phyloP scores from a whole-genome alignment of 2,888 invertebrate genomes.

The Caenorhabditis sp. region DNA sequence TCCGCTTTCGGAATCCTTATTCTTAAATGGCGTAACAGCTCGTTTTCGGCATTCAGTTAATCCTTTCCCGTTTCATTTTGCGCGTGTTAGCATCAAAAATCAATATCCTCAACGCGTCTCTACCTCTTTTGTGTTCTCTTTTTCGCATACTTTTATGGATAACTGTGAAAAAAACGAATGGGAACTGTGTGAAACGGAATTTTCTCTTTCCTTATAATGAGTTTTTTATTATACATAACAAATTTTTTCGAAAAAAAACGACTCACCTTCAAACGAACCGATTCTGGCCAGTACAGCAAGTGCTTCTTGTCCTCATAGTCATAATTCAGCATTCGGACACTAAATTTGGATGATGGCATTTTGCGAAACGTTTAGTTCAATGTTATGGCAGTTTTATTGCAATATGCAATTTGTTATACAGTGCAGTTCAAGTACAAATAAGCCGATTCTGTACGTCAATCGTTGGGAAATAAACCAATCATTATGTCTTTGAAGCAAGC shows the following conservation, averaged over 20 bases:
- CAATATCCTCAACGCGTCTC: conserved; percentile 9
- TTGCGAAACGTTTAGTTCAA: background rate
- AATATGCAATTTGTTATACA: background rate
- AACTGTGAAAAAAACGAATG: background rate
- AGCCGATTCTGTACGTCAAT: conserved; percentile 40
- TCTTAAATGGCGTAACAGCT: too few relatives aligned
- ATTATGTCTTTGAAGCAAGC: conserved; percentile 37
- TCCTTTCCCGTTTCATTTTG: background rate
- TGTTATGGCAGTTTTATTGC: too few relatives aligned
- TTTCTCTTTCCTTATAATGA: too few relatives aligned
- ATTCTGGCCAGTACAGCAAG: conserved; percentile 72
- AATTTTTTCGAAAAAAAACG: background rate
- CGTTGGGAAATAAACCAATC: conserved; percentile 19
- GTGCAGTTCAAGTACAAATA: conserved; percentile 33
- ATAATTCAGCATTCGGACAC: conserved; percentile 55
- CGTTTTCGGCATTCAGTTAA: too few relatives aligned
- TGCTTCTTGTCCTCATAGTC: conserved; percentile 53
- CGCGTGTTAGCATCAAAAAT: background rate
- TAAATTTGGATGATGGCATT: conserved; percentile 28
- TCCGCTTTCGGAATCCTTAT: too few relatives aligned
- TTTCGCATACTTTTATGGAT: background rate
- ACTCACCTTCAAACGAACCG: conserved; percentile 66
- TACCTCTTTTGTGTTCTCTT: background rate
- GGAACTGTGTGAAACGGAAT: background rate
- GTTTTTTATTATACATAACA: too few relatives aligned